Base-by-base conservation (phyloP, 2,797 vertebrate species). In the Brachyrhaphis roseni region DNA sequence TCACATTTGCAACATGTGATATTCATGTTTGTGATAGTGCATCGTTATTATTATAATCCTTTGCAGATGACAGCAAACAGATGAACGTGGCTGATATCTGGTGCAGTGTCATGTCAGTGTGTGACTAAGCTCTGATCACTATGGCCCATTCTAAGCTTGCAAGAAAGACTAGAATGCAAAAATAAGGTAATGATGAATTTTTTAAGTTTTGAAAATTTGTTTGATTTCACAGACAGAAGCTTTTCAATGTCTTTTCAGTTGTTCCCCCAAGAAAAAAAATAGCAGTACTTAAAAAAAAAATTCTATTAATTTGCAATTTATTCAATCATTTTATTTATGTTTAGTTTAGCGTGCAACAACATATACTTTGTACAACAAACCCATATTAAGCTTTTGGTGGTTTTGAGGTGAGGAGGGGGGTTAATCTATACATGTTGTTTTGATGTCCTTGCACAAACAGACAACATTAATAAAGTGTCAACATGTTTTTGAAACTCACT, bases 391-490 rank as follows among this genome's bases (percentile, higher is more conserved):
- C 2, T 10, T 31, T 59, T 55, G 26, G n/a, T n/a, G 11, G 53
- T 12, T 55, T 55, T 53, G 51, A 46, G 23, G 53, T 12, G 53
- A n/a, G 26, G 13, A 28, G 13, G 57, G 26, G 57, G 57, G 5
- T 15, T 28, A 59, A 28, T 55, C 28, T 45, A 45, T 45, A n/a
- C 13, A 15, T 59, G 49, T 28, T 39, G 51, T 75, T 28, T 28
- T 2, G 13, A 59, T 31, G 57, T 59, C 57, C 18, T 28, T 41
- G 53, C 41, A 59, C 53, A 75, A 46, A 46, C 15, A 45, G 57
- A 47, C 11, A 46, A 46, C 34, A 36, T 62, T 62, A 62, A 64
- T 43, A 46, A 76, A 64, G 36, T 62, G 57, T 77, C 46, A 53
- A 53, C 39, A 77, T 41, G 49, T 12, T 64, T 28, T n/a, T 49